Base-by-base conservation (phyloP, 2,888 invertebrate genomes). In the Mantis religiosa region DNA sequence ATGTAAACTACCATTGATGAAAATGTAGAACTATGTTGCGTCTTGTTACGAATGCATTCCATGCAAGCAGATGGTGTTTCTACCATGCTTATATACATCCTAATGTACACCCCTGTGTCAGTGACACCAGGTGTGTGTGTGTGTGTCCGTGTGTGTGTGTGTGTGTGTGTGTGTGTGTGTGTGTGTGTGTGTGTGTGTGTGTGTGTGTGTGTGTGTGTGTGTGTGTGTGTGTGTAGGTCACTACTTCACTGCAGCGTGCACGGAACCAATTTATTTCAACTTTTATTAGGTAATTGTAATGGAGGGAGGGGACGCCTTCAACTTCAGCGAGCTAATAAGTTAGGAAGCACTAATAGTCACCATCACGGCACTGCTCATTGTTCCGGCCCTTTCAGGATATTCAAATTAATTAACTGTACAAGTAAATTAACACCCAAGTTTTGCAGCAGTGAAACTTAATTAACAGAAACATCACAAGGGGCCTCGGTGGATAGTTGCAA, bases 231-330 rank as follows among this genome's bases (percentile, higher is more conserved):
- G 20, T 71, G 20, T 71, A 71, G 54, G 54, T 71, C 54, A 71
- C 54, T 71, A 71, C 54, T 71, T 71, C 54, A 71, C 25, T 71
- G 54, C 54, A 71, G 87, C 82, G 82, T 82, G 87, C 87, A 82
- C 28, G 87, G 82, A 88, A 88, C 84, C 88, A 85, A 88, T 88
- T 85, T 88, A 83, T 84, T 85, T 88, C 85, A 88, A 82, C 47
- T 85, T 88, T 88, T 88, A 88, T 88, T 85, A 82, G 82, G 81
- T 47, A 85, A 82, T 88, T 88, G 88, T 87, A 71, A 71, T 25
- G 54, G 54, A 71, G 54, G 54, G 54, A 71, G 54, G 54, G 54
- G 54, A 71, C 25, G 54, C 54, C 54, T 71, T 25, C 54, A 71
- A 71, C 54, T 71, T 71, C 54, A 71, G 54, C 54, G 54, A 71